Evolutionary conservation across 2,113 vertebrate species (phyloP).

Genomic region (Ranitomeya imitator): DNA sequence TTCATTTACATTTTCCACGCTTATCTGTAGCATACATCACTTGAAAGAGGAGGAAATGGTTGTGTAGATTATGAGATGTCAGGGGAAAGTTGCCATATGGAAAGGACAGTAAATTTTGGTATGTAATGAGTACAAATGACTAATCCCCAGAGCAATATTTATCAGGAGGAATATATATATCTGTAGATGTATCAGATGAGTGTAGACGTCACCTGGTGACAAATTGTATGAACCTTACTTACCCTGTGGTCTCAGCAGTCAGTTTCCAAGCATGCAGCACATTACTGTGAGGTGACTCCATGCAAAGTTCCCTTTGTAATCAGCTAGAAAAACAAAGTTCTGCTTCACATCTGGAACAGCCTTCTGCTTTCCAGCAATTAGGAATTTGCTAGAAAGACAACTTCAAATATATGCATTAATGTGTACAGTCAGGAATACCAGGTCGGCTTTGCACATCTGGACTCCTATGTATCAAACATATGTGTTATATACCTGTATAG

Average conservation of each 20-base stretch:
- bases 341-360: slow-evolving; percentile 1
- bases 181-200: neutral
- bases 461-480: neutral
- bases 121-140: slow-evolving; percentile 39
- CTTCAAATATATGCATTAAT: slow-evolving; percentile 15
- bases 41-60: slow-evolving; percentile 46
- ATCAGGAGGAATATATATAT: neutral
- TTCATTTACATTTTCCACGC: slow-evolving; percentile 32
- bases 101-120: slow-evolving; percentile 27
- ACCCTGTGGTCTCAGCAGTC: slow-evolving; percentile 14
- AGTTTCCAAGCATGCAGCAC: slow-evolving; percentile 4
- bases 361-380: slow-evolving; percentile 1
- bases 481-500: neutral
- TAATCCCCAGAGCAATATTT: slow-evolving; percentile 1
- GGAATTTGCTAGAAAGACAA: slow-evolving; percentile 23
- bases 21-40: slow-evolving; percentile 31
- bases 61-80: slow-evolving; percentile 31
- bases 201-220: slow-evolving; percentile 5
- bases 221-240: neutral
- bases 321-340: neutral
- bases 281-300: slow-evolving; percentile 10
- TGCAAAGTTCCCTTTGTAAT: neutral
- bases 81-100: slow-evolving; percentile 23
- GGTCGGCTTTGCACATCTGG: neutral
- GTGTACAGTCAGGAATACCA: neutral